These are phyloP conservation scores for Chrysomela aeneicollis DNA, from an alignment of 2,888 invertebrate genomes.

Conservation along the genomic window DNA sequence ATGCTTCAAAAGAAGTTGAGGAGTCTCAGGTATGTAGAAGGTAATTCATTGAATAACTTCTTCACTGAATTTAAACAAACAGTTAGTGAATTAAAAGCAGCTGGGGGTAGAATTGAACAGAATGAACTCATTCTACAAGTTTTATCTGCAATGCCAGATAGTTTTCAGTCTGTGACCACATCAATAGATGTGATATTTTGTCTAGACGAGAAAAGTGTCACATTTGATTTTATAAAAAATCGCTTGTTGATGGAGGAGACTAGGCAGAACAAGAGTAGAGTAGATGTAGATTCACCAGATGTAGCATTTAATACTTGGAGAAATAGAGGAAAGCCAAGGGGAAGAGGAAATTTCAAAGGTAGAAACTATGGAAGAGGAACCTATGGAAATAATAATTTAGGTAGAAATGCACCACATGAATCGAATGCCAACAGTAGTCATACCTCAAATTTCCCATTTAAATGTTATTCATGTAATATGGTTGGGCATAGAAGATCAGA, in stretches of 20 bases:
- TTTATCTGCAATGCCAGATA: constrained; percentile 20
- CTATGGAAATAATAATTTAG: constrained; percentile 2
- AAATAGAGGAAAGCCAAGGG: constrained; percentile 2
- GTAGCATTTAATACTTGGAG: constrained; percentile 14
- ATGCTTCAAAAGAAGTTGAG: constrained; percentile 25
- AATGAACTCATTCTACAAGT: constrained; percentile 1
- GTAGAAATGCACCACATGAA: constrained; percentile 1
- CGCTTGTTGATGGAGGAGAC: constrained; percentile 20
- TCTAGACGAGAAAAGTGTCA: constrained; percentile 2
- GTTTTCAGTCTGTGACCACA: constrained; percentile 27
- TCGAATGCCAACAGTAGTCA: constrained; percentile 7
- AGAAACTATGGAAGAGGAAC: constrained; percentile 5
- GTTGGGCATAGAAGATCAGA: constrained; percentile 31
- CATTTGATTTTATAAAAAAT: constrained; percentile 15
- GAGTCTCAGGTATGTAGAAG: constrained; percentile 21
- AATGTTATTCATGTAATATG: constrained; percentile 33
- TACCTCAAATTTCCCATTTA: constrained; percentile 26
- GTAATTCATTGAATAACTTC: too few relatives aligned
- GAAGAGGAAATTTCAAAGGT: constrained; percentile 8
- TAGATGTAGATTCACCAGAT: background rate
- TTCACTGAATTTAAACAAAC: constrained; percentile 21
- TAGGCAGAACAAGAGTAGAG: constrained; percentile 14
- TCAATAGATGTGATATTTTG: constrained; percentile 28
- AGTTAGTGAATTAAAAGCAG: constrained; percentile 12
- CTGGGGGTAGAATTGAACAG: constrained; percentile 17